phyloP scores from a whole-genome alignment of 2,797 vertebrate genomes.

The Micrastur ruficollis region DNA sequence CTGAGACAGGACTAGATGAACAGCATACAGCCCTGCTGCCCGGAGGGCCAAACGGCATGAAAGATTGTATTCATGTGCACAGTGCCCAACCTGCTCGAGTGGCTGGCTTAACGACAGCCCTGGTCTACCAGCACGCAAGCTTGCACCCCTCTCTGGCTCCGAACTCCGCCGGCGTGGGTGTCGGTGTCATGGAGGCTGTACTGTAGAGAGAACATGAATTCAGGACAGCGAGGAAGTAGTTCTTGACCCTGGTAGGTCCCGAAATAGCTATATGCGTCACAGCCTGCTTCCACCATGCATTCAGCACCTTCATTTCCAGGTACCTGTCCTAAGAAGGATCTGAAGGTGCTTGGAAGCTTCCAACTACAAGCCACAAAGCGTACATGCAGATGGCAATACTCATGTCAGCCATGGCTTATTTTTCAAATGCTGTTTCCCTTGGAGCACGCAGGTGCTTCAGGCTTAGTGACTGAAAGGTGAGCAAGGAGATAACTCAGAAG shows the following conservation, averaged over 20 bases:
- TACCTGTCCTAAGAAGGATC: not conserved
- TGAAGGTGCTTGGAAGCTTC: not conserved
- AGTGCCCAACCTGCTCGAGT: not conserved
- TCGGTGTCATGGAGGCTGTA: not conserved
- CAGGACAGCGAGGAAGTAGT: not conserved
- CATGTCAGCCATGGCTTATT: not conserved
- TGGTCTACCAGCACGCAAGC: not conserved
- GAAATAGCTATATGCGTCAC: not conserved
- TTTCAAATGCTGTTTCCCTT: not conserved
- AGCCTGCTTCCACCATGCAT: not conserved
- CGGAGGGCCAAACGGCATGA: not conserved
- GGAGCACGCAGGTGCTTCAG: not conserved
- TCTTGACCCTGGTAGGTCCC: not conserved
- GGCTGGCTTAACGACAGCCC: not conserved
- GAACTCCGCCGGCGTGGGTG: not conserved
- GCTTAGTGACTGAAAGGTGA: not conserved
- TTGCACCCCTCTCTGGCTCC: not conserved
- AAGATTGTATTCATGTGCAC: not conserved
- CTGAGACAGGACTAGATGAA: not conserved
- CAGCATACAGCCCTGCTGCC: not conserved
- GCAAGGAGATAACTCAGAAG: not conserved
- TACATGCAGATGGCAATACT: not conserved
- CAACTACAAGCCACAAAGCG: not conserved
- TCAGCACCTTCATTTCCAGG: not conserved
- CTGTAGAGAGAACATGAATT: not conserved